phyloP scores from a whole-genome alignment of 1,140 invertebrate species.

The Bilobella aurantiaca region DNA sequence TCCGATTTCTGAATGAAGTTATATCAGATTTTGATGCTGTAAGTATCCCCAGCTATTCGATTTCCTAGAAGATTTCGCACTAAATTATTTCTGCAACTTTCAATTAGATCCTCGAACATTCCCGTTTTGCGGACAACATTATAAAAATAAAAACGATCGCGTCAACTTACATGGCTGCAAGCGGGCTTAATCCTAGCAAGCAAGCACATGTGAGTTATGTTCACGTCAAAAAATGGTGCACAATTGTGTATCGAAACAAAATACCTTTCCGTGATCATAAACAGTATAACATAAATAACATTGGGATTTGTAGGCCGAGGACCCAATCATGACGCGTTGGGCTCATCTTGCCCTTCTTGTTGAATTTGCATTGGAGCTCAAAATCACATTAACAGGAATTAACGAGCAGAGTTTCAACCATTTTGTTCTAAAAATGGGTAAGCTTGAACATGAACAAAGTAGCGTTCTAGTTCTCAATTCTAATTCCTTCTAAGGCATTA shows the following conservation, averaged over 20 bases:
- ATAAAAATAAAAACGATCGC: slow-evolving; percentile 98
- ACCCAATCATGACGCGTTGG: slow-evolving; percentile 63
- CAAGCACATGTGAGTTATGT: slow-evolving; percentile 49
- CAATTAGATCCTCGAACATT: slow-evolving; percentile 52
- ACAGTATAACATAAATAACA: not conserved
- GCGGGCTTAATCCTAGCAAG: slow-evolving; percentile 67
- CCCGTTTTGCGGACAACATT: slow-evolving; percentile 69
- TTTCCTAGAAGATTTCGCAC: too few relatives aligned
- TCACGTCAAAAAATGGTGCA: not conserved
- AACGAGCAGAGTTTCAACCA: slow-evolving; percentile 94
- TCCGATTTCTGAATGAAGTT: slow-evolving; percentile 93
- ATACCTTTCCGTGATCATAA: too few relatives aligned
- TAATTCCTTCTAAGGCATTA: slow-evolving; percentile 73
- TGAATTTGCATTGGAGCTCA: slow-evolving; percentile 80
- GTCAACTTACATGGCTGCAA: slow-evolving; percentile 95
- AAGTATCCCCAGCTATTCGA: slow-evolving; percentile 42
- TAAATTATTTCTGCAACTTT: too few relatives aligned
- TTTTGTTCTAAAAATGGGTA: slow-evolving; percentile 81
- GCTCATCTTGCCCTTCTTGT: slow-evolving; percentile 70
- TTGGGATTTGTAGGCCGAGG: slow-evolving; percentile 46
- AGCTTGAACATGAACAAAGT: slow-evolving; percentile 17
- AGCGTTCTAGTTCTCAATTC: too few relatives aligned
- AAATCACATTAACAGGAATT: slow-evolving; percentile 74
- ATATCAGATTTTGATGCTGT: slow-evolving; percentile 96
- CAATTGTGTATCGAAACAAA: too few relatives aligned